These are phyloP conservation scores for Netelia melanura DNA, from an alignment of 2,888 invertebrate genomes.

Conservation along the genomic window DNA sequence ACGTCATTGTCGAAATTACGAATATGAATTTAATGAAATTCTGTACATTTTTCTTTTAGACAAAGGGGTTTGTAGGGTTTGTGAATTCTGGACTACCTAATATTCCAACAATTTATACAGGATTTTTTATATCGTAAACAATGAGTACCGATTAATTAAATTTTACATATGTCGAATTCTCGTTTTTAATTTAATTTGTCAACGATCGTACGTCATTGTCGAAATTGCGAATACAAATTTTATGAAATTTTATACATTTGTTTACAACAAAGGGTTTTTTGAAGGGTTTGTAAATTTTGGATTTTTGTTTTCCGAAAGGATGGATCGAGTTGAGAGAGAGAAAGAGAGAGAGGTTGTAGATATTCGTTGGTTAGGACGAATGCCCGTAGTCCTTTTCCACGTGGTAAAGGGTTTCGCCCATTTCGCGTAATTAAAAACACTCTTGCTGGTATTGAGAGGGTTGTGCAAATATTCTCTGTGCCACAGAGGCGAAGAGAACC, in stretches of 20 bases:
- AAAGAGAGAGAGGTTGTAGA: too few species aligned
- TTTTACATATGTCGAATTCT: neutral
- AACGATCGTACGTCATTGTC: constrained; percentile 48
- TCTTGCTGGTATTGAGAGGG: neutral
- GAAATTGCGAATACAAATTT: too few species aligned
- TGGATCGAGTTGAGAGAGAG: too few species aligned
- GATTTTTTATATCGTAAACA: neutral
- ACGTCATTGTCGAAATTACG: constrained; percentile 41
- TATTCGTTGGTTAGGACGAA: too few species aligned
- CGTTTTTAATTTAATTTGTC: neutral
- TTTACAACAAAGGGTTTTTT: too few species aligned
- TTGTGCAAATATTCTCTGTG: constrained; percentile 2
- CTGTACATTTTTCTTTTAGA: too few species aligned
- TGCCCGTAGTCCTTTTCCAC: neutral
- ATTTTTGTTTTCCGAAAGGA: too few species aligned
- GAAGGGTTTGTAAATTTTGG: too few species aligned
- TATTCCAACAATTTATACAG: neutral
- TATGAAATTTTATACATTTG: too few species aligned
- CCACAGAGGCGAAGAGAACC: neutral
- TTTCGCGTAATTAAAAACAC: constrained; percentile 67
- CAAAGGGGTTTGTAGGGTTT: too few species aligned
- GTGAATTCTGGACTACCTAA: too few species aligned
- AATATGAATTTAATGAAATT: too few species aligned
- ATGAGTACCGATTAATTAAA: neutral
- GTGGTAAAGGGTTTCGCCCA: constrained; percentile 53